Evolutionary conservation across 2,888 invertebrate genomes (phyloP).

Genomic region (Hedya salicella): DNA sequence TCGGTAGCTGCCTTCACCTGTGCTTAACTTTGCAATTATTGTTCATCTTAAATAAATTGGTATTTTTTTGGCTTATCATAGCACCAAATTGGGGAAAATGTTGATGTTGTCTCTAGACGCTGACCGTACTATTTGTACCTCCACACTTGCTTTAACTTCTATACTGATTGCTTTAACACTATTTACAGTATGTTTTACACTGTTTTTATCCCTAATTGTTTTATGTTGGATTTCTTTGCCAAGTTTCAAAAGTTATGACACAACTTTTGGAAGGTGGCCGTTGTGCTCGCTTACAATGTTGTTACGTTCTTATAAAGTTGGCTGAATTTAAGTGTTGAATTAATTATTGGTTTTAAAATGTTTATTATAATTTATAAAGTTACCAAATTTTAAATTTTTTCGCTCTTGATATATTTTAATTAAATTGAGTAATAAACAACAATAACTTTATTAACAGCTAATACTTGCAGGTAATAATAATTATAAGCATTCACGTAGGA

Average conservation of each 20-base stretch:
- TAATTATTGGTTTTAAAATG: no score
- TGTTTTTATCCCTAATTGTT: not conserved
- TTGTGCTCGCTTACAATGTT: not conserved
- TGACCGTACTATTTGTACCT: constrained; percentile 45
- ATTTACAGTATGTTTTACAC: not conserved
- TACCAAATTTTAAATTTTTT: no score
- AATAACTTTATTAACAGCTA: no score
- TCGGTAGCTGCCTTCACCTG: constrained; percentile 10
- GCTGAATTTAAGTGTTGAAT: not conserved
- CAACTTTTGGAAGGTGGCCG: not conserved
- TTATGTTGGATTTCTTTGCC: not conserved
- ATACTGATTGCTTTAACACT: constrained; percentile 6
- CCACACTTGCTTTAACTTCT: constrained; percentile 22
- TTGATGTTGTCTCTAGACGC: constrained; percentile 44
- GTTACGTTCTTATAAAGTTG: not conserved
- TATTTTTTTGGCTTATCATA: constrained; percentile 39
- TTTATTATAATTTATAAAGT: no score
- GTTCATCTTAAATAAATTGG: constrained; percentile 48
- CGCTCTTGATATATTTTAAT: no score
- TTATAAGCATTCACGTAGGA: no score
- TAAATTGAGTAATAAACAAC: no score
- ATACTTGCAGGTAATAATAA: no score
- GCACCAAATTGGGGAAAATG: constrained; percentile 37
- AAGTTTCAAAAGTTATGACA: not conserved
- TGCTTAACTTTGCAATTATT: constrained; percentile 44